phyloP scores from a whole-genome alignment of 2,888 invertebrate species.

The Ceraclea dissimilis region DNA sequence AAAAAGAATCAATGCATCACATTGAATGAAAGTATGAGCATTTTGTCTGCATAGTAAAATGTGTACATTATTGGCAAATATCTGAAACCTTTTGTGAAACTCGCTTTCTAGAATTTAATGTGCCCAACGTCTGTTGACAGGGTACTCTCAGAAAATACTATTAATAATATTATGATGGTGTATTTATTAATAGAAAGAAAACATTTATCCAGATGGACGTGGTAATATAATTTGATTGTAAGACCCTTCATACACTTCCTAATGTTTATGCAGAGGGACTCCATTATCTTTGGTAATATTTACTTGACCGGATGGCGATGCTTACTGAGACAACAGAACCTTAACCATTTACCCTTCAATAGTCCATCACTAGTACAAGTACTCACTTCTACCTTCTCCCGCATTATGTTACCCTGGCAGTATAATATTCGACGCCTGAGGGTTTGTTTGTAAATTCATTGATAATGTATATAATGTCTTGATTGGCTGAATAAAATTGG shows the following conservation, averaged over 20 bases:
- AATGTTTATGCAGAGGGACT: conserved; percentile 32
- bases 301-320: conserved; percentile 50
- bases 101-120: too few species aligned
- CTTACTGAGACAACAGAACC: conserved; percentile 48
- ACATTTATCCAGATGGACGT: background rate
- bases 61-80: too few species aligned
- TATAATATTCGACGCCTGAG: conserved; percentile 1
- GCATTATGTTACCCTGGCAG: background rate
- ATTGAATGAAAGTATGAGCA: too few species aligned
- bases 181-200: background rate
- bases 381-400: conserved; percentile 6
- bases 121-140: too few species aligned
- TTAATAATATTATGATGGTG: too few species aligned
- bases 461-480: conserved; percentile 22
- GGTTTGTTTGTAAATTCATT: conserved; percentile 24
- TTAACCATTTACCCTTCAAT: conserved; percentile 16
- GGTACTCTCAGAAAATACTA: too few species aligned
- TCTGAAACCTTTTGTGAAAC: too few species aligned
- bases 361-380: background rate
- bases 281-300: conserved; percentile 47
- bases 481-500: conserved; percentile 15
- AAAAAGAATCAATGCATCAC: too few species aligned
- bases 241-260: background rate
- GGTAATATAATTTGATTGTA: conserved; percentile 8
- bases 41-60: too few species aligned